Conservation (phyloP, 2,888 invertebrate species). For the Rhagonycha fulva region DNA sequence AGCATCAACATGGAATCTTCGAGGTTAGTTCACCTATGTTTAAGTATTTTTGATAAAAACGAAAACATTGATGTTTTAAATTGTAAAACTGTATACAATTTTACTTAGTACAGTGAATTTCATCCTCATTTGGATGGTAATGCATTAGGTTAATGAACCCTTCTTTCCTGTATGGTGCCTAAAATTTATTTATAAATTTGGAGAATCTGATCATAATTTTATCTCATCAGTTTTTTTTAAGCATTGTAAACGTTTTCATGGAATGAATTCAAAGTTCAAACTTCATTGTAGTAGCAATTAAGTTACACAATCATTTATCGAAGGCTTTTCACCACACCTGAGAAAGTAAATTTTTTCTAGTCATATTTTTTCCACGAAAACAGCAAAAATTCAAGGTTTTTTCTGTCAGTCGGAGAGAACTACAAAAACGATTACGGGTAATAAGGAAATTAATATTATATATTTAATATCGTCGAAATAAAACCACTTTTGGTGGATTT, state of each 20-base stretch:
- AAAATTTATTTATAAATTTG: background rate
- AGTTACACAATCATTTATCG: background rate
- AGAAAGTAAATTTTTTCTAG: background rate
- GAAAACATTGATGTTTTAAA: background rate
- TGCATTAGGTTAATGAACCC: background rate
- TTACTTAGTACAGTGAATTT: background rate
- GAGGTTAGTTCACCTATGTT: conserved; percentile 34
- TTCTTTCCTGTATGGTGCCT: background rate
- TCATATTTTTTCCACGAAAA: no score
- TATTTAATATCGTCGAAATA: no score
- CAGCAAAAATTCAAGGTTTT: no score
- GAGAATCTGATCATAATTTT: background rate
- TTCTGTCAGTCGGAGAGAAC: no score
- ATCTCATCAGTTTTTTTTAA: background rate
- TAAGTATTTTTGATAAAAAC: background rate
- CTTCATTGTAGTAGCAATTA: background rate
- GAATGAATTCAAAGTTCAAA: background rate
- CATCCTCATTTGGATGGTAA: background rate
- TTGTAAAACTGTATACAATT: background rate
- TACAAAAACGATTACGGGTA: no score
- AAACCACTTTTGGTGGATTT: no score
- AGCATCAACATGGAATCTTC: conserved; percentile 51
- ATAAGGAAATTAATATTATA: no score
- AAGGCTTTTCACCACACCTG: background rate
- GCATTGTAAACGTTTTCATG: background rate